These are phyloP conservation scores for Altica lythri DNA, from an alignment of 2,888 invertebrate species.

Conservation along the genomic window DNA sequence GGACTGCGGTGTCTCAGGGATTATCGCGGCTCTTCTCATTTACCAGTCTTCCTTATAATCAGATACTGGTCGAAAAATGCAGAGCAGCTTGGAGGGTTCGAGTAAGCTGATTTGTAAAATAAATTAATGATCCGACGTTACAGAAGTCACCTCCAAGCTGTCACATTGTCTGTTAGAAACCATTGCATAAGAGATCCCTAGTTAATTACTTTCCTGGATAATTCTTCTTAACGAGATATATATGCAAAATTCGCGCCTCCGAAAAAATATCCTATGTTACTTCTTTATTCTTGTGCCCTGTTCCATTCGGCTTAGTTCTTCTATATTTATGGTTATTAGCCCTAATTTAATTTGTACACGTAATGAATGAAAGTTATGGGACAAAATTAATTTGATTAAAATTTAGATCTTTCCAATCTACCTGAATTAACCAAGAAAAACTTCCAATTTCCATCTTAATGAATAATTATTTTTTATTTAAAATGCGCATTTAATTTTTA, in stretches of 20 bases:
- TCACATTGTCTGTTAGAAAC: slow-evolving; percentile 56
- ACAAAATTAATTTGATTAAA: slow-evolving; percentile 13
- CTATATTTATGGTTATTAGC: slow-evolving; percentile 31
- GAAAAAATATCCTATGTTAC: slow-evolving; percentile 38
- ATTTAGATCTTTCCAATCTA: neutral
- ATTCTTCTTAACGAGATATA: slow-evolving; percentile 56
- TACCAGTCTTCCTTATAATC: slow-evolving; percentile 53
- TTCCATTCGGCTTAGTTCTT: slow-evolving; percentile 24
- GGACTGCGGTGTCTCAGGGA: slow-evolving; percentile 51
- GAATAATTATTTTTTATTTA: neutral
- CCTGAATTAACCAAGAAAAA: neutral
- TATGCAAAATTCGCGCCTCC: slow-evolving; percentile 52
- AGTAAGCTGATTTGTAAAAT: slow-evolving; percentile 59
- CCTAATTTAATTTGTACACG: slow-evolving; percentile 28
- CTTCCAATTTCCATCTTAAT: neutral
- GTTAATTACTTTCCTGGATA: slow-evolving; percentile 56
- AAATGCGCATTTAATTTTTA: neutral
- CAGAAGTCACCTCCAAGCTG: slow-evolving; percentile 57
- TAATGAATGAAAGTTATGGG: slow-evolving; percentile 18
- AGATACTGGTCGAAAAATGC: slow-evolving; percentile 53
- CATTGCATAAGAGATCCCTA: slow-evolving; percentile 50
- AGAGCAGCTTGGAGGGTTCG: slow-evolving; percentile 51
- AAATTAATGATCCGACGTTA: slow-evolving; percentile 58
- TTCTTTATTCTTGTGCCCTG: slow-evolving; percentile 34
- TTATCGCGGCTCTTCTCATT: slow-evolving; percentile 53